phyloP scores from a whole-genome alignment of 2,797 vertebrate species.

The Notolepis coatsorum region DNA sequence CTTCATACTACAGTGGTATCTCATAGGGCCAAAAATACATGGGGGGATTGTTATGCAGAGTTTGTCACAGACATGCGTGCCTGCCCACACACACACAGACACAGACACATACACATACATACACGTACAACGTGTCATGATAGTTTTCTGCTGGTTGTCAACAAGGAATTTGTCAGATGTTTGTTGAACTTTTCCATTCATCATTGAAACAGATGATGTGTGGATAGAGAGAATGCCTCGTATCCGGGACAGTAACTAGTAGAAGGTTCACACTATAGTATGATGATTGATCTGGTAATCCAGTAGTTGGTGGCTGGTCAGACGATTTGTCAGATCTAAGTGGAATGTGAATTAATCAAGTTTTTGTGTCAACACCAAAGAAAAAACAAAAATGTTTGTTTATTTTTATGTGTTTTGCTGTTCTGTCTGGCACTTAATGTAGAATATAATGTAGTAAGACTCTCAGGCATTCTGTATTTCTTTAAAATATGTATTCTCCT shows the following conservation, averaged over 20 bases:
- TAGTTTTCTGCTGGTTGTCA: constrained; percentile 38
- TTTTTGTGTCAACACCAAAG: not conserved
- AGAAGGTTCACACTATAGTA: not conserved
- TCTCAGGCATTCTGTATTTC: no score
- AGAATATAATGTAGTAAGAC: no score
- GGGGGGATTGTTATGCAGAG: constrained; percentile 63
- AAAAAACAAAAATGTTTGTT: not conserved
- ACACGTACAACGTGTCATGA: constrained; percentile 5
- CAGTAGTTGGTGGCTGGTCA: not conserved
- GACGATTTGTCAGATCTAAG: no score
- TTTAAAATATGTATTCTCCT: no score
- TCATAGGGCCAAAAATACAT: constrained; percentile 76
- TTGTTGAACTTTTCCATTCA: constrained; percentile 28
- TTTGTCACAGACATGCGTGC: constrained; percentile 47
- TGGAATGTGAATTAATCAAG: no score
- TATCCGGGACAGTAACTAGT: not conserved
- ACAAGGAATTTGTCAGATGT: constrained; percentile 31
- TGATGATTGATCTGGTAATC: not conserved
- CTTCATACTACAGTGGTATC: constrained; percentile 72
- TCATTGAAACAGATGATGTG: constrained; percentile 34
- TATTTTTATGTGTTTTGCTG: no score
- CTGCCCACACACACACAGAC: constrained; percentile 18
- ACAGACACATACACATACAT: constrained; percentile 23
- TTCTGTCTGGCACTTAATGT: no score
- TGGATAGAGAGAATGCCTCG: constrained; percentile 21